Evolutionary conservation across 2,797 vertebrate genomes (phyloP).

Genomic region (Chelmon rostratus): DNA sequence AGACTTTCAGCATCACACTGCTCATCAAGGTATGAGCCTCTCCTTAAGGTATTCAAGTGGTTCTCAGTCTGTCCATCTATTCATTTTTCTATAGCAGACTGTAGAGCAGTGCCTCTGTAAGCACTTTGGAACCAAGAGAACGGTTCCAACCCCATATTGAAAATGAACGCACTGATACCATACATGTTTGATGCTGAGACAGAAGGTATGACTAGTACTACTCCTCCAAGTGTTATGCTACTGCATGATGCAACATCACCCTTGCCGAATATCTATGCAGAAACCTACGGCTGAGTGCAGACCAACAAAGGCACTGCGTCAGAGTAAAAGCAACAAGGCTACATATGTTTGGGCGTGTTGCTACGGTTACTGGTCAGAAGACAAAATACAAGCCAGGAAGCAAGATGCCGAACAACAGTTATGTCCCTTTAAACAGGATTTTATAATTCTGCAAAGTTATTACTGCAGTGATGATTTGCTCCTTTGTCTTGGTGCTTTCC

Average conservation of each 20-base stretch:
- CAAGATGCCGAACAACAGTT: background rate
- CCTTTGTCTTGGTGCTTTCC: background rate
- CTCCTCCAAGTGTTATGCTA: background rate
- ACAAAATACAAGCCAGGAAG: background rate
- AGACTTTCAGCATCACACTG: slow-evolving; percentile 60
- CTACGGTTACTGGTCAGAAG: background rate
- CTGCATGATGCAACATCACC: background rate
- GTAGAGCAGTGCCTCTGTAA: background rate
- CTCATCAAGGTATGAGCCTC: slow-evolving; percentile 46
- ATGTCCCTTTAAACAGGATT: background rate
- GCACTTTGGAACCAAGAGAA: background rate
- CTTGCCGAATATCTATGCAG: background rate
- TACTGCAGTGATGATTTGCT: background rate
- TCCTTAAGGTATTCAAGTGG: slow-evolving; percentile 53
- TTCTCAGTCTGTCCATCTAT: slow-evolving; percentile 17
- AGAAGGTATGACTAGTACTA: background rate
- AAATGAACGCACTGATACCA: background rate
- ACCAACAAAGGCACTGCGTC: background rate
- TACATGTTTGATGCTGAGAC: background rate
- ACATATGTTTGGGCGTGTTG: background rate
- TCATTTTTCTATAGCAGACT: slow-evolving; percentile 10
- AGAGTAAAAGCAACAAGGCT: background rate
- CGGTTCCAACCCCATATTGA: background rate
- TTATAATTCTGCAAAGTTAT: background rate
- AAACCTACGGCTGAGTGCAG: background rate